Base-by-base conservation (phyloP, 1,140 invertebrate genomes). In the Pogonomyrmex californicus region DNA sequence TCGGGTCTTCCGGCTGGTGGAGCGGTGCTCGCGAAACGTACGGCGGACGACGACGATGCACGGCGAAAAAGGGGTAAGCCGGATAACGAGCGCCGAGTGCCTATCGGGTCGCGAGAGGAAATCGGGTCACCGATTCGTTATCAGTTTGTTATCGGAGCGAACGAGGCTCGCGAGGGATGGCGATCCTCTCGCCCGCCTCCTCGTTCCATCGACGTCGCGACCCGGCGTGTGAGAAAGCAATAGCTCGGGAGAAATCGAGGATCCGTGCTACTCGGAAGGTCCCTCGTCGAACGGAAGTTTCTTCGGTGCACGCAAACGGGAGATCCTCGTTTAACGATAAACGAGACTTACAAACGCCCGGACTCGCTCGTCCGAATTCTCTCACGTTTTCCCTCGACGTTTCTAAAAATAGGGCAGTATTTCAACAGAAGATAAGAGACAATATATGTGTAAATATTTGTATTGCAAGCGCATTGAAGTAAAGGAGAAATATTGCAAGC, bases 21-120 rank as follows among this genome's bases (percentile, higher is more conserved):
- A 58, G 17, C 65, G 38, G 51, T 47, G 4, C 47, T 41, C 17
- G 38, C 14, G 23, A 44, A 3, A 58, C 23, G 14, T 30, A 36
- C 66, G 12, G 68, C 41, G n/a, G 17, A 83, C 68, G 36, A 14
- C 60, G 38, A 78, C 47, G 36, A 85, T 76, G 54, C 41, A 62
- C 81, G n/a, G 66, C 81, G 81, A 56, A 5, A 81, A 81, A 83
- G 68, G 44, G 79, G 79, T 83, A 83, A 71, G 79, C 79, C 51
- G 30, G 38, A 78, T 30, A 10, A 56, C 10, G 17, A 4, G 17
- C 30, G 68, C 47, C 54, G 36, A 36, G 38, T 12, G 44, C 54
- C 41, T 1, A 5, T 7, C 5, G 54, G 9, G 5, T 76, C 14
- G 14, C 23, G 38, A 17, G 10, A 12, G 4, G 3, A 2, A 78